These are phyloP conservation scores for Leptobrachium leishanense DNA, from an alignment of 2,113 vertebrate genomes.

Conservation along the genomic window DNA sequence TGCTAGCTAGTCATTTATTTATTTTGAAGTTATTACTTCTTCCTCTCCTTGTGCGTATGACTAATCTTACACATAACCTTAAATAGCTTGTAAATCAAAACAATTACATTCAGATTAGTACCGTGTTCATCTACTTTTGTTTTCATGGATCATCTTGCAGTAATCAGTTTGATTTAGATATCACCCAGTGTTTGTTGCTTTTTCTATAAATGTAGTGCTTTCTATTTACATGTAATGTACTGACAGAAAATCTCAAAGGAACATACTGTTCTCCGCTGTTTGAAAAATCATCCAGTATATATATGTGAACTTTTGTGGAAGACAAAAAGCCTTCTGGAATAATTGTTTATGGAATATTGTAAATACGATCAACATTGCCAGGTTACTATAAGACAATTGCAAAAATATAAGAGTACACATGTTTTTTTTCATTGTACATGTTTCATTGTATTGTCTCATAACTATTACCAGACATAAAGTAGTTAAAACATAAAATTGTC, in stretches of 20 bases:
- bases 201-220: constrained; percentile 21
- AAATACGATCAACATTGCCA: no score
- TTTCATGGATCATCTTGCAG: constrained; percentile 37
- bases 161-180: constrained; percentile 23
- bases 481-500: no score
- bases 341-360: no score
- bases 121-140: constrained; percentile 37
- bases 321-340: no score
- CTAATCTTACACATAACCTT: constrained; percentile 35
- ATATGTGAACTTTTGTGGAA: not conserved
- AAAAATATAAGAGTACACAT: no score
- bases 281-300: constrained; percentile 25
- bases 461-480: no score
- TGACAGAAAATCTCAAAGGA: constrained; percentile 24
- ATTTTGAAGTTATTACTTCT: no score
- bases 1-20: no score
- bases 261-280: constrained; percentile 17
- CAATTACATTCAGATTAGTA: constrained; percentile 40
- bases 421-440: no score
- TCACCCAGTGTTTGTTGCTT: constrained; percentile 22
- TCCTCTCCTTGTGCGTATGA: not conserved
- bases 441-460: no score
- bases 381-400: no score
- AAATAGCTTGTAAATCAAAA: constrained; percentile 33
- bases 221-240: constrained; percentile 37